These are phyloP conservation scores for Netelia fuscicornis DNA, from an alignment of 2,888 invertebrate genomes.

Conservation along the genomic window DNA sequence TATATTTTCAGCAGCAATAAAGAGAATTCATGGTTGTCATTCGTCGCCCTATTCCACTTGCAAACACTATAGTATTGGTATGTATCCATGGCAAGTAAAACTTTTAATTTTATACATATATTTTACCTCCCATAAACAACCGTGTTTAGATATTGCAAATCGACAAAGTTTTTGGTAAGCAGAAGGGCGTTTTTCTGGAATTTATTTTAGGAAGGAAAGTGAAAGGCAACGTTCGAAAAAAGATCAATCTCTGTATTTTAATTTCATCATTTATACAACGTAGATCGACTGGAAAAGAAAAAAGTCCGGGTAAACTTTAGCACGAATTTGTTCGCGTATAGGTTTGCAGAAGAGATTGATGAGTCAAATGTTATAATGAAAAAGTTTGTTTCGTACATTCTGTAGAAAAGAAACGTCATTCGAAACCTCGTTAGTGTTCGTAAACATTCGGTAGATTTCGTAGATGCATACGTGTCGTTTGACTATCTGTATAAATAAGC, in stretches of 20 bases:
- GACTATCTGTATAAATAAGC: not conserved
- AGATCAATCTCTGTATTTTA: not conserved
- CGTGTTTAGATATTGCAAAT: conserved; percentile 1
- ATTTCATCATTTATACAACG: not conserved
- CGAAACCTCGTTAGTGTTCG: conserved; percentile 18
- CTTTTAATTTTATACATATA: not conserved
- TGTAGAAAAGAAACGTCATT: not conserved
- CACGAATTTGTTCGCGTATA: not conserved
- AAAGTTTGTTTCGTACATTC: not conserved
- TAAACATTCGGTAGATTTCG: conserved; percentile 8
- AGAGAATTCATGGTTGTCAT: conserved; percentile 64
- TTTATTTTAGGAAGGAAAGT: conserved; percentile 32
- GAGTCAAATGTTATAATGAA: not conserved
- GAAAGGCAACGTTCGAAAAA: conserved; percentile 32
- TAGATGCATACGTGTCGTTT: conserved; percentile 31
- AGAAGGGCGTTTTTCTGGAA: not conserved
- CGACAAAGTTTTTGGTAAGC: conserved; percentile 31
- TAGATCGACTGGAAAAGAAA: conserved; percentile 16
- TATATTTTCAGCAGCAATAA: conserved; percentile 80
- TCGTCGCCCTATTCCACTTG: not conserved
- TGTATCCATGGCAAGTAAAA: not conserved
- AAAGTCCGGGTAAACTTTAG: conserved; percentile 26
- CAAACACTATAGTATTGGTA: not conserved
- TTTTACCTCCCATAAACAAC: not conserved
- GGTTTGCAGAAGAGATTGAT: not conserved